A percentile compares a stretch with the other conserved stretches of the same genome.
Conservation (phyloP, 1,140 invertebrate genomes). For the Sitophilus oryzae region DNA sequence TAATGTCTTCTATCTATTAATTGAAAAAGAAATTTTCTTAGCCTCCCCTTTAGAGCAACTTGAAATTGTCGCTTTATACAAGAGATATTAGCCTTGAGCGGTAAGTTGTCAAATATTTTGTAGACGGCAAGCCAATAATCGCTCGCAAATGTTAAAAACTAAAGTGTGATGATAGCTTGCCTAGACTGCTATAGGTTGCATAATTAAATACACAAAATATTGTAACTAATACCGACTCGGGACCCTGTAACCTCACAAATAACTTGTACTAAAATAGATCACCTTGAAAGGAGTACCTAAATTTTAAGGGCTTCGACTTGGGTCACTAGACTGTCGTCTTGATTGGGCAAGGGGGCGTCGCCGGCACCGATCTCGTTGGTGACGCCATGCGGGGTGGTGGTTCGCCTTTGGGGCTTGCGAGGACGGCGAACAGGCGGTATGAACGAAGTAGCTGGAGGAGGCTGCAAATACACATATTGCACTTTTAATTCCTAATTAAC, state of each 20-base stretch:
- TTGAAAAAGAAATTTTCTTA: neutral
- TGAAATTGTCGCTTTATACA: neutral
- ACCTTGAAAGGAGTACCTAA: slow-evolving; percentile 16
- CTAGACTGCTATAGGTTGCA: no score
- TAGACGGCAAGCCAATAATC: no score
- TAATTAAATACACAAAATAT: neutral
- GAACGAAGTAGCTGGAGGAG: slow-evolving; percentile 14
- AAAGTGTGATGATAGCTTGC: no score
- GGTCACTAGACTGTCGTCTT: slow-evolving; percentile 29
- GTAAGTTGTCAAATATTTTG: no score
- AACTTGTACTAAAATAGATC: neutral
- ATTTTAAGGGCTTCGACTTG: slow-evolving; percentile 36
- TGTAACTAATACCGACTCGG: neutral
- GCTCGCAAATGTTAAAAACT: no score
- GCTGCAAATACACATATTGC: slow-evolving; percentile 1
- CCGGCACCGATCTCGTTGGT: slow-evolving; percentile 39
- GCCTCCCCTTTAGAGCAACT: neutral
- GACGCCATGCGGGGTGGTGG: slow-evolving; percentile 2
- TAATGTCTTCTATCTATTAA: neutral
- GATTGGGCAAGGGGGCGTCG: slow-evolving; percentile 34
- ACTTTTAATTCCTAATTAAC: no score
- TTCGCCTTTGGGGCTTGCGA: slow-evolving; percentile 17
- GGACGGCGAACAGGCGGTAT: slow-evolving; percentile 4
- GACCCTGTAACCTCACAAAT: neutral
- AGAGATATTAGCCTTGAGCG: neutral